Evolutionary conservation across 2,113 vertebrate genomes (phyloP).

Genomic region (Tamias sibiricus): DNA sequence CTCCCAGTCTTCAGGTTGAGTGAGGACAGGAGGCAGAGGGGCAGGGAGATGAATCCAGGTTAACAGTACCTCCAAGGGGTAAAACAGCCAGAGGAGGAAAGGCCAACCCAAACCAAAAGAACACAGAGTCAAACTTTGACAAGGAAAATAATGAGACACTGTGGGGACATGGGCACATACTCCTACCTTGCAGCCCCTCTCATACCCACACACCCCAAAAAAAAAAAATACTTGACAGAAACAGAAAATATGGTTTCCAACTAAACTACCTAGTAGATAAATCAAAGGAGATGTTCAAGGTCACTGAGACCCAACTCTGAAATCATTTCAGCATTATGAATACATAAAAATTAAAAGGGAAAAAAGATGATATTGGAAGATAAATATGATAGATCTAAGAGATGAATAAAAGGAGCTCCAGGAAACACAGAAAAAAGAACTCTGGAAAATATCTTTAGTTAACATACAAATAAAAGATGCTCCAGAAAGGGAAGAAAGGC

Average conservation of each 20-base stretch:
- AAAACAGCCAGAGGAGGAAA: neutral
- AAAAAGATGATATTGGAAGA: neutral
- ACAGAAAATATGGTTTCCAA: neutral
- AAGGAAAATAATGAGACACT: neutral
- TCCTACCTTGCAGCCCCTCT: neutral
- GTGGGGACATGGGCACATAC: neutral
- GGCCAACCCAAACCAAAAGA: neutral
- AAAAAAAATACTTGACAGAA: neutral
- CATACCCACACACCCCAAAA: neutral
- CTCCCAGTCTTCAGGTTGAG: neutral
- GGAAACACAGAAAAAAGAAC: neutral
- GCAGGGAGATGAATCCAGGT: neutral
- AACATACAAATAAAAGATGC: neutral
- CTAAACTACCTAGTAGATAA: neutral
- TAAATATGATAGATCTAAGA: neutral
- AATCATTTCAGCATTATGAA: neutral
- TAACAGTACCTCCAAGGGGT: neutral
- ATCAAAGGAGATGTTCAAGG: neutral
- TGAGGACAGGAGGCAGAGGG: neutral
- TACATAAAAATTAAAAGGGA: neutral
- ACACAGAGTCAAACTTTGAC: neutral
- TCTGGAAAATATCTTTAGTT: neutral
- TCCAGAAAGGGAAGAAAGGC: neutral
- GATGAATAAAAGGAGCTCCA: slow-evolving; percentile 12
- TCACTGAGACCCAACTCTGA: neutral